A percentile compares a stretch with the other conserved stretches of the same genome.
These are phyloP conservation scores for Doryteuthis pealeii DNA, from an alignment of 1,140 invertebrate species.

Conservation along the genomic window DNA sequence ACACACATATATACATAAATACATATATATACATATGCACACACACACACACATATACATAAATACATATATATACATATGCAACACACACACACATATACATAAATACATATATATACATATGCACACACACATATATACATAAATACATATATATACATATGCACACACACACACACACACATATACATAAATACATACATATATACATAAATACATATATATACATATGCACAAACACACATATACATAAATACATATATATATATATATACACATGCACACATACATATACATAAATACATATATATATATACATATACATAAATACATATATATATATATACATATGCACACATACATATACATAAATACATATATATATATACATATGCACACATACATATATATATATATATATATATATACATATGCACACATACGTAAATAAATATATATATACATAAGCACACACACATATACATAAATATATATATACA, in stretches of 20 bases:
- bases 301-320: background rate
- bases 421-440: background rate
- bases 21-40: background rate
- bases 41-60: background rate
- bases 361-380: background rate
- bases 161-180: background rate
- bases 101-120: background rate
- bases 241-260: background rate
- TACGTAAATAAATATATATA: too few relatives aligned
- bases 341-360: background rate
- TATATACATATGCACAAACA: too few relatives aligned
- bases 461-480: too few relatives aligned
- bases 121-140: background rate
- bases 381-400: background rate
- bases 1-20: background rate
- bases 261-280: background rate
- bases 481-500: too few relatives aligned
- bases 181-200: background rate
- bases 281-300: background rate
- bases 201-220: too few relatives aligned
- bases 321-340: background rate
- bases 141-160: background rate
- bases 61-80: background rate
- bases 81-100: too few relatives aligned
- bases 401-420: background rate